A percentile compares a stretch with the other conserved stretches of the same genome.
Evolutionary conservation across 23 tunicate species (phyloP).

Genomic region (Ciona savignyi): DNA sequence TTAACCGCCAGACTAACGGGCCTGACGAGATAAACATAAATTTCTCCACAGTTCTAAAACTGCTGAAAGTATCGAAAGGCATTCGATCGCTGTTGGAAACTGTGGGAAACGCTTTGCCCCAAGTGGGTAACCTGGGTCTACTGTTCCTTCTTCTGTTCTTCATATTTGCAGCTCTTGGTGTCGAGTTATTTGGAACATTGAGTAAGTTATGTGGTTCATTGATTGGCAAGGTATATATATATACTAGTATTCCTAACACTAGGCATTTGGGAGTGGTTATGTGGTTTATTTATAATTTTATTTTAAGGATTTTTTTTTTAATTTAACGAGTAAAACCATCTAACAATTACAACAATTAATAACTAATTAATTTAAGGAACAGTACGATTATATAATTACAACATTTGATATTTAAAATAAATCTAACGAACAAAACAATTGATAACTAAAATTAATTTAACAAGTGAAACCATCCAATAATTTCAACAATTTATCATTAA

Average conservation of each 20-base stretch:
- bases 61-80: conserved; percentile 76
- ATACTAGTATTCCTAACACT: neutral
- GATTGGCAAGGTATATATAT: neutral
- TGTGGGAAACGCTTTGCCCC: conserved; percentile 76
- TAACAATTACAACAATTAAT: no score
- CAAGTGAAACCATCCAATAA: no score
- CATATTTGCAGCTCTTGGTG: conserved; percentile 89
- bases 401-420: no score
- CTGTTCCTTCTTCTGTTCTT: conserved; percentile 80
- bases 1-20: neutral
- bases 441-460: no score
- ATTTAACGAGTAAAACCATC: neutral
- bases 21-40: no score
- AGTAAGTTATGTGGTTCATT: conserved; percentile 32
- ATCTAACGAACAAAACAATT: no score
- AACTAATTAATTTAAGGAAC: no score
- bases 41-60: conserved; percentile 39
- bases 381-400: no score
- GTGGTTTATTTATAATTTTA: no score
- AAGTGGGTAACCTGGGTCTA: conserved; percentile 84
- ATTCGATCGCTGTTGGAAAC: conserved; percentile 70
- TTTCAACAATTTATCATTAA: no score
- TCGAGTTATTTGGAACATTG: conserved; percentile 76
- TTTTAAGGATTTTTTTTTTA: neutral
- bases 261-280: neutral